Conservation (phyloP, 2,797 vertebrate species). For the Leptatherina wallacei region DNA sequence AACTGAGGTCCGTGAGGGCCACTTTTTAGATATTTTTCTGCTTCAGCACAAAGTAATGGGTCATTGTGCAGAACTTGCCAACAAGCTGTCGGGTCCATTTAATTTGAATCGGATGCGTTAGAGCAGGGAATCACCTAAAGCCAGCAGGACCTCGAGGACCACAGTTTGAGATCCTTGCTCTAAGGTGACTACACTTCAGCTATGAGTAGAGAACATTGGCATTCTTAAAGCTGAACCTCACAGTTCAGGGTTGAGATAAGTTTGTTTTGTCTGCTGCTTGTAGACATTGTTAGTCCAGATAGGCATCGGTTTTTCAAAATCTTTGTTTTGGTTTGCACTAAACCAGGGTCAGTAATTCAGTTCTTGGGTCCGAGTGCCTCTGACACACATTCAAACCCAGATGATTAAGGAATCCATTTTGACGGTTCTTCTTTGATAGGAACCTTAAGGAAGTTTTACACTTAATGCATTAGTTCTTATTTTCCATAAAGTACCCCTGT, state of each 20-base stretch:
- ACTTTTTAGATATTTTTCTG: too few relatives aligned
- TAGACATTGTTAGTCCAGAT: neutral
- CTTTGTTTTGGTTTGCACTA: neutral
- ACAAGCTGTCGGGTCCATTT: too few relatives aligned
- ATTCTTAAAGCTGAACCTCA: neutral
- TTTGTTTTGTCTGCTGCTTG: conserved; percentile 7
- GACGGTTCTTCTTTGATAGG: neutral
- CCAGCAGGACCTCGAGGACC: too few relatives aligned
- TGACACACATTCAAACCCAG: neutral
- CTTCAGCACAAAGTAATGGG: too few relatives aligned
- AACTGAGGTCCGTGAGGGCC: too few relatives aligned
- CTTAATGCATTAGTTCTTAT: conserved; percentile 11
- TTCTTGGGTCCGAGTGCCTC: neutral
- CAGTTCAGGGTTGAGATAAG: neutral
- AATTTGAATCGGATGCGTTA: too few relatives aligned
- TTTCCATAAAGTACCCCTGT: conserved; percentile 44
- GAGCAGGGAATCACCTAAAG: too few relatives aligned
- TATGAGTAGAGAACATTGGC: neutral
- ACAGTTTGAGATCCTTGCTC: too few relatives aligned
- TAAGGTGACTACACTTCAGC: too few relatives aligned
- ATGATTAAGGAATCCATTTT: neutral
- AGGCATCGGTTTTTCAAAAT: neutral
- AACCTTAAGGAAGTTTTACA: neutral
- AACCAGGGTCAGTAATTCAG: neutral
- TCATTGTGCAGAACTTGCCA: too few relatives aligned